These are phyloP conservation scores for Nanger granti DNA, from an alignment of 2,113 vertebrate species.

Conservation along the genomic window DNA sequence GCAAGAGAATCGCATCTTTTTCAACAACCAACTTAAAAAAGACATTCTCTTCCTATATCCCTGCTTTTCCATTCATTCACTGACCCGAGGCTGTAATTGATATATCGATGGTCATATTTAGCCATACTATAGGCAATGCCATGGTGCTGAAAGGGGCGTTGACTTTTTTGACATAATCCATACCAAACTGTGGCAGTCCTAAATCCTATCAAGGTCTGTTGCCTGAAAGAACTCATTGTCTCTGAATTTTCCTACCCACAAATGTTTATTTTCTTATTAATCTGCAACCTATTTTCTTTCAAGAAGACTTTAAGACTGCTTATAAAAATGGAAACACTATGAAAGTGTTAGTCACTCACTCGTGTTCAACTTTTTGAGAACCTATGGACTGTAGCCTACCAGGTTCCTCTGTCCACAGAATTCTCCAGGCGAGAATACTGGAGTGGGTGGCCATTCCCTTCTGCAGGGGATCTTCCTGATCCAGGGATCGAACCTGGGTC, in stretches of 20 bases:
- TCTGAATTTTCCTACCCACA: neutral
- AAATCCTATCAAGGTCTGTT: neutral
- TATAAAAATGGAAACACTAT: neutral
- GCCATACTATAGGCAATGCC: neutral
- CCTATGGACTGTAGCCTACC: neutral
- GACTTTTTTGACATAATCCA: neutral
- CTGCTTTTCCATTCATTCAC: neutral
- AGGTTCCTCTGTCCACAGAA: neutral
- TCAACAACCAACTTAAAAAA: neutral
- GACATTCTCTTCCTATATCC: neutral
- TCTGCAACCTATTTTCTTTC: neutral
- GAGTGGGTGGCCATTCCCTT: neutral
- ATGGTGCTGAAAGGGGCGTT: neutral
- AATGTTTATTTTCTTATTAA: neutral
- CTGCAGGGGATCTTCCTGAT: neutral
- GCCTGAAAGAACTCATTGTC: neutral
- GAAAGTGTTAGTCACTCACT: neutral
- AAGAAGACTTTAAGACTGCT: neutral
- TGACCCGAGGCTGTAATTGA: neutral
- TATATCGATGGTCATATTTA: neutral
- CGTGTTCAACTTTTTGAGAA: neutral
- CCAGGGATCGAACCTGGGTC: neutral
- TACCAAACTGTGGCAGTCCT: accelerated
- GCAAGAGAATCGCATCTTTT: neutral
- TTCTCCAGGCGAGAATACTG: neutral